Base-by-base conservation (phyloP, 2,888 invertebrate genomes). In the Smittia aterrima region DNA sequence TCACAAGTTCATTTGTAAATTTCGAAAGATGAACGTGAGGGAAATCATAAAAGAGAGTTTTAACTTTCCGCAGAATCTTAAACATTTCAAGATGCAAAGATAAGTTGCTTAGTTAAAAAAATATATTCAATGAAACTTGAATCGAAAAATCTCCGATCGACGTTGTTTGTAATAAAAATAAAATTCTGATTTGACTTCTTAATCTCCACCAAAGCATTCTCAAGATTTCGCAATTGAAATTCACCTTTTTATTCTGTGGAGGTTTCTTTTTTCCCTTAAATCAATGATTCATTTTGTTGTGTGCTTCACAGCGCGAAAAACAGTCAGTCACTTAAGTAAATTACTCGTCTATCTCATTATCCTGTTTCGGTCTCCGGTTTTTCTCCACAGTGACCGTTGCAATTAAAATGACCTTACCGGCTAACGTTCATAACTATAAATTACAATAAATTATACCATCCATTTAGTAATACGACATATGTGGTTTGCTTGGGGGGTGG, bases 241-340 rank as follows among this genome's bases (percentile, higher is more conserved):
- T 58, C 58, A 58, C 18, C 18, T n/a, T 3, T 32, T 32, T 32
- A 32, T 32, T 32, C 32, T 9, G 32, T 32, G 32, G 32, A 3
- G 11, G n/a, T 47, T n/a, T 47, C 47, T 6, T n/a, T 47, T 47
- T n/a, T n/a, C n/a, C n/a, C 58, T 58, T 58, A 58, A 3, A 58
- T 58, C 58, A 64, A 64, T 64, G 64, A 64, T 64, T 64, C 64
- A 58, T 74, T 64, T 74, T 62, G 53, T 54, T 72, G 74, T 74
- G 74, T 74, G 74, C 74, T 74, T 74, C 74, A 74, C 74, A 74
- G 74, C 74, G 40, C 74, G 47, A 47, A 64, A 72, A 74, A 74
- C 74, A 74, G 74, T 74, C 74, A 74, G 74, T 74, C 74, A 74
- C 74, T 74, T 27, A 64, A 9, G n/a, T n/a, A n/a, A 64, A 2